These are phyloP conservation scores for Nansenia antarctica DNA, from an alignment of 2,113 vertebrate genomes.

Conservation along the genomic window DNA sequence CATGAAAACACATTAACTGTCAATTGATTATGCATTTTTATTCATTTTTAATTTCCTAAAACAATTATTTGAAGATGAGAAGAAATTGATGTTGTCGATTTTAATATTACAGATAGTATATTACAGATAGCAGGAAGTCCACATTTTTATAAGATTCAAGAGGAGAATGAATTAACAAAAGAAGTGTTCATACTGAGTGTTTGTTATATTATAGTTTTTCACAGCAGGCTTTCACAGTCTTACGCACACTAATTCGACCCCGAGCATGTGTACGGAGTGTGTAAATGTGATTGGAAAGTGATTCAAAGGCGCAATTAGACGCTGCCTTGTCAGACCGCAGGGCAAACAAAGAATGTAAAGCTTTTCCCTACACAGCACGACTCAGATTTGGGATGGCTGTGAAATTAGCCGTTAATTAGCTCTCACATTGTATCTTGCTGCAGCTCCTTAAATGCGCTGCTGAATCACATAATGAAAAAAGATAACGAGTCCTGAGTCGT, in stretches of 20 bases:
- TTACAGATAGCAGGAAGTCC: too few species aligned
- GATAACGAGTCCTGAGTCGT: neutral
- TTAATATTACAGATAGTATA: too few species aligned
- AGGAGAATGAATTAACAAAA: too few species aligned
- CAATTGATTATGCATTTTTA: too few species aligned
- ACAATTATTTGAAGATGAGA: too few species aligned
- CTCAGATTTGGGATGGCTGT: constrained; percentile 6
- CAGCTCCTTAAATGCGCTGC: neutral
- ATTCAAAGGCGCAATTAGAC: constrained; percentile 9
- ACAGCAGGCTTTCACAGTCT: too few species aligned
- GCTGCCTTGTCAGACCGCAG: neutral
- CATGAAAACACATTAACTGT: too few species aligned
- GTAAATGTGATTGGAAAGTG: constrained; percentile 1
- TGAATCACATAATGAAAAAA: neutral
- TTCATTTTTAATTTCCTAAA: too few species aligned
- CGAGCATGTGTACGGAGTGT: neutral
- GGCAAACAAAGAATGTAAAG: constrained; percentile 1
- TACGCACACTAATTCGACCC: neutral
- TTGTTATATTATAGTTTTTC: too few species aligned
- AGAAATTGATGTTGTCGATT: too few species aligned
- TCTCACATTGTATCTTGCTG: neutral
- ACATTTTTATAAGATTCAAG: too few species aligned
- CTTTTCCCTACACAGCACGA: neutral
- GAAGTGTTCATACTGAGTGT: too few species aligned
- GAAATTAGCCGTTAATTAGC: constrained; percentile 5